These are phyloP conservation scores for Dolichopus griseipennis DNA, from an alignment of 2,888 invertebrate species.

Conservation along the genomic window DNA sequence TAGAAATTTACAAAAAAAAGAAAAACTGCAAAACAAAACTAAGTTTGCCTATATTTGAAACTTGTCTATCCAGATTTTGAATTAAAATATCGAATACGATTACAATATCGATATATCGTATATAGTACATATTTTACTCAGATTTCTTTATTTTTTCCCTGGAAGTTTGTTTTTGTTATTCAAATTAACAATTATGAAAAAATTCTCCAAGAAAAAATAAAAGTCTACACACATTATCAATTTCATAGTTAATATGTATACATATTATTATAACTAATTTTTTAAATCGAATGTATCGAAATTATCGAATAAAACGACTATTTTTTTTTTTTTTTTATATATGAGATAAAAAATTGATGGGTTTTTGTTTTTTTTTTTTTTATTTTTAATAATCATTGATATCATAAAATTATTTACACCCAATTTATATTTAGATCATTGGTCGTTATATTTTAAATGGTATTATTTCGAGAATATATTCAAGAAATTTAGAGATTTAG, in stretches of 20 bases:
- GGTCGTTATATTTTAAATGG: background rate
- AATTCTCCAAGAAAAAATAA: background rate
- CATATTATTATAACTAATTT: no score
- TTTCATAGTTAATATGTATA: background rate
- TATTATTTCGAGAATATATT: background rate
- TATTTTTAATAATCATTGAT: background rate
- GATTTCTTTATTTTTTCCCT: no score
- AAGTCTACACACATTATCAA: background rate
- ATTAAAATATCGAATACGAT: no score
- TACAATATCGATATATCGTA: no score
- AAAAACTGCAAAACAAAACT: no score
- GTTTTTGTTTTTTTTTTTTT: no score
- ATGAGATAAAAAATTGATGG: no score
- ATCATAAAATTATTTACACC: slow-evolving; percentile 8
- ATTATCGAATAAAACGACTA: background rate
- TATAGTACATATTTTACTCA: no score
- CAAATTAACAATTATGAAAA: background rate
- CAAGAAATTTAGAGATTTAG: background rate
- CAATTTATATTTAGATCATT: slow-evolving; percentile 2
- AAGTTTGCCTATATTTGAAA: no score
- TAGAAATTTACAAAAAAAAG: no score
- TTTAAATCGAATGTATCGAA: background rate
- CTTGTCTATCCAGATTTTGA: no score
- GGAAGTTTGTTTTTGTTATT: background rate
- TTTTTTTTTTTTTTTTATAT: no score